These are phyloP conservation scores for Lota lota DNA, from an alignment of 2,113 vertebrate species.

Conservation along the genomic window DNA sequence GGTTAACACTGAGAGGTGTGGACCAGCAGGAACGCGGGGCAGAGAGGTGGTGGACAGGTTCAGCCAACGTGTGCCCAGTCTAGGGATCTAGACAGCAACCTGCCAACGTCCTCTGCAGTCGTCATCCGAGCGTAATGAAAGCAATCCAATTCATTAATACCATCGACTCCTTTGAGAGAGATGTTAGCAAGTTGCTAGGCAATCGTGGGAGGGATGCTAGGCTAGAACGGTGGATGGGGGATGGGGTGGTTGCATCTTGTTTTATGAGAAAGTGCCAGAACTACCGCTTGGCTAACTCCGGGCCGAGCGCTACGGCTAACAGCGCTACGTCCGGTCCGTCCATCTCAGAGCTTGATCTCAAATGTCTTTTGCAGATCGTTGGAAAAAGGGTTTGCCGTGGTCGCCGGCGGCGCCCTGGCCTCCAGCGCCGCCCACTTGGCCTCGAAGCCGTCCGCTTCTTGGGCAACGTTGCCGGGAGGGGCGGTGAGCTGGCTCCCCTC, in stretches of 20 bases:
- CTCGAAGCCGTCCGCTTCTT: constrained; percentile 86
- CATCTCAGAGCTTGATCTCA: constrained; percentile 85
- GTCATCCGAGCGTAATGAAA: constrained; percentile 41
- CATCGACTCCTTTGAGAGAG: constrained; percentile 25
- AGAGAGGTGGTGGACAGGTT: constrained; percentile 23
- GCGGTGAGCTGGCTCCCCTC: constrained; percentile 70
- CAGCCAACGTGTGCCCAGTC: constrained; percentile 24
- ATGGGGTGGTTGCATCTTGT: constrained; percentile 21
- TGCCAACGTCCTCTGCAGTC: constrained; percentile 15
- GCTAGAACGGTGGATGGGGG: neutral
- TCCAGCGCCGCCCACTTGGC: constrained; percentile 90
- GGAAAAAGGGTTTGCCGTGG: constrained; percentile 82
- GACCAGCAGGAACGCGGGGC: constrained; percentile 17
- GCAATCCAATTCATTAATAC: constrained; percentile 28
- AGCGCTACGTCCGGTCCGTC: neutral
- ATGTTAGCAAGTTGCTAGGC: constrained; percentile 30
- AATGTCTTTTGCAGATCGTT: constrained; percentile 89
- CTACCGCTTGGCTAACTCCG: constrained; percentile 5
- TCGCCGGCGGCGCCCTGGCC: constrained; percentile 72
- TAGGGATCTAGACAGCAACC: constrained; percentile 25
- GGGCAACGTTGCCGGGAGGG: constrained; percentile 31
- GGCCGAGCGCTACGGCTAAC: constrained; percentile 31
- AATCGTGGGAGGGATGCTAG: constrained; percentile 27
- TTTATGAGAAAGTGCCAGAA: constrained; percentile 30
- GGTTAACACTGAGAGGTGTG: constrained; percentile 20